A percentile compares a stretch with the other conserved stretches of the same genome.
These are phyloP conservation scores for Terrapene triunguis DNA, from an alignment of 2,113 vertebrate species.

Conservation along the genomic window DNA sequence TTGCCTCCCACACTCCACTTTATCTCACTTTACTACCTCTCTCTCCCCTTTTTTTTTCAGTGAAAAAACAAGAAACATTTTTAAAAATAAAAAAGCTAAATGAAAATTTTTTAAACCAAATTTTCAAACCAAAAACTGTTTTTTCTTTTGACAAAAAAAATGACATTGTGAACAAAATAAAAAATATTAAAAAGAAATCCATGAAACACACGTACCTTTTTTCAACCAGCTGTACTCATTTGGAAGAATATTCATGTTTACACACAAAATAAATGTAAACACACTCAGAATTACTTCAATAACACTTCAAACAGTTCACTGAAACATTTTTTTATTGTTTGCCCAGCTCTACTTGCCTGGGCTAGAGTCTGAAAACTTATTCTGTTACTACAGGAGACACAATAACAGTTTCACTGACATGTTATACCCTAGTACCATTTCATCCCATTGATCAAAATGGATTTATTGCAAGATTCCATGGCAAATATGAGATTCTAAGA, in stretches of 20 bases:
- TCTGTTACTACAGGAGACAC: neutral
- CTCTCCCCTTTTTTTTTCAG: neutral
- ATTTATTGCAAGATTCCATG: neutral
- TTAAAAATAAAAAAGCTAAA: neutral
- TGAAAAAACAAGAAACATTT: neutral
- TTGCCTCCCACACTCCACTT: neutral
- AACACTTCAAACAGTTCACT: neutral
- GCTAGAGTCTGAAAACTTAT: neutral
- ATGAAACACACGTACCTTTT: neutral
- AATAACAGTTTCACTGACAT: neutral
- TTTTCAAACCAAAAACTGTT: neutral
- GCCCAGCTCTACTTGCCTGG: accelerated
- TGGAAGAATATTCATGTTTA: neutral
- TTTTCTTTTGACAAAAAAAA: neutral
- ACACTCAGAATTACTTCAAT: neutral
- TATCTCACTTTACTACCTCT: neutral
- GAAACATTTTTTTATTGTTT: accelerated
- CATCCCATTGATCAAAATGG: neutral
- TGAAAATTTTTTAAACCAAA: neutral
- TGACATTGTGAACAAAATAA: neutral
- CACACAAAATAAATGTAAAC: neutral
- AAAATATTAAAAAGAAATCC: neutral
- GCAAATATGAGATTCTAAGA: neutral
- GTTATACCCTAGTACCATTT: neutral
- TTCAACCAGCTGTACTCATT: neutral